A percentile compares a stretch with the other conserved stretches of the same genome.
phyloP scores from a whole-genome alignment of 1,140 invertebrate species.

The Cyclina sinensis region DNA sequence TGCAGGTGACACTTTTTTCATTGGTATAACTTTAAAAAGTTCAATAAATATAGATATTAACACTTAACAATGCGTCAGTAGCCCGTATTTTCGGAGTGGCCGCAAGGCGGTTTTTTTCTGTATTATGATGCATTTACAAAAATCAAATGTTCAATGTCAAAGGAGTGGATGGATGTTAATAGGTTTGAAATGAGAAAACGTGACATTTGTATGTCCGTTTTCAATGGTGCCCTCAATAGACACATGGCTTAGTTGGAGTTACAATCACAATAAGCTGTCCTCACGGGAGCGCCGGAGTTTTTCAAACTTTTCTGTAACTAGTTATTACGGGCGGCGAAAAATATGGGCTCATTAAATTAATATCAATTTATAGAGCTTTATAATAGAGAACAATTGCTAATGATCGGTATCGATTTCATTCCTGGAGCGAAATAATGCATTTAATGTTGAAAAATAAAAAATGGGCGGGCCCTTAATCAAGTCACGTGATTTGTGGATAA shows the following conservation, averaged over 20 bases:
- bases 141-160: too few species aligned
- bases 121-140: too few species aligned
- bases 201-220: background rate
- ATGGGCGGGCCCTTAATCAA: conserved; percentile 3
- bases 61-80: too few species aligned
- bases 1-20: too few species aligned
- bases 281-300: conserved; percentile 16
- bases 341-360: conserved; percentile 59
- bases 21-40: too few species aligned
- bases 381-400: conserved; percentile 36
- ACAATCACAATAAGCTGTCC: conserved; percentile 16
- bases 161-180: too few species aligned
- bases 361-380: conserved; percentile 57
- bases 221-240: background rate
- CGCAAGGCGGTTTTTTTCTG: too few species aligned
- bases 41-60: too few species aligned
- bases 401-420: conserved; percentile 53
- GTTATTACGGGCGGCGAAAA: conserved; percentile 40
- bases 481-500: conserved; percentile 53
- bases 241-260: conserved; percentile 6
- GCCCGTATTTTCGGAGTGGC: too few species aligned
- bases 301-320: background rate
- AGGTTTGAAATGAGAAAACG: background rate
- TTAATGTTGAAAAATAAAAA: background rate
- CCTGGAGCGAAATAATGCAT: background rate